Evolutionary conservation across 1,140 invertebrate species (phyloP).

Genomic region (Papilio aristodemus): DNA sequence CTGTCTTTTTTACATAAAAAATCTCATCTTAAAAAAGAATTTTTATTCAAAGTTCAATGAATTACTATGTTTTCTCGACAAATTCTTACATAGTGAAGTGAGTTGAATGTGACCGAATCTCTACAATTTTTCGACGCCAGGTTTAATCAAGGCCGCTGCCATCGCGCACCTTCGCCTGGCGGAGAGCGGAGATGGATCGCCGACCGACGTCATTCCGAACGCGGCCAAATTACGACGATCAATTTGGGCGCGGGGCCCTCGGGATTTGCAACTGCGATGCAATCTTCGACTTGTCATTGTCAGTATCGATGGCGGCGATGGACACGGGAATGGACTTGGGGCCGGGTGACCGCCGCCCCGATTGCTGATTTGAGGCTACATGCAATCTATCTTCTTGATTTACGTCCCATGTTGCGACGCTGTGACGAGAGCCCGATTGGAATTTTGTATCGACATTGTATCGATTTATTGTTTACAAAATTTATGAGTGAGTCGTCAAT

Average conservation of each 20-base stretch:
- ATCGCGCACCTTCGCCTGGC: slow-evolving; percentile 1
- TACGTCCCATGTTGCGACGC: slow-evolving; percentile 9
- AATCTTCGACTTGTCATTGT: slow-evolving; percentile 75
- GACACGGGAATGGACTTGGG: slow-evolving; percentile 50
- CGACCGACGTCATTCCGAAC: slow-evolving; percentile 47
- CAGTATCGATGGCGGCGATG: slow-evolving; percentile 43
- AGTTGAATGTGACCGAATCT: not conserved
- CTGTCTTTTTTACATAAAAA: too few relatives aligned
- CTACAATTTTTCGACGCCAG: slow-evolving; percentile 17
- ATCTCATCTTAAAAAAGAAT: too few relatives aligned
- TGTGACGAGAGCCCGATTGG: slow-evolving; percentile 23
- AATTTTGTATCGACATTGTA: slow-evolving; percentile 21
- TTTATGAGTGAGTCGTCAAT: not conserved
- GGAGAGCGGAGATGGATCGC: slow-evolving; percentile 45
- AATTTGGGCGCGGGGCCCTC: slow-evolving; percentile 57
- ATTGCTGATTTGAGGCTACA: slow-evolving; percentile 46
- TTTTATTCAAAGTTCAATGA: too few relatives aligned
- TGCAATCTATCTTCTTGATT: slow-evolving; percentile 39
- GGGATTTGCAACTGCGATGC: slow-evolving; percentile 66
- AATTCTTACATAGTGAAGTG: not conserved
- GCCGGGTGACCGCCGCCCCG: slow-evolving; percentile 38
- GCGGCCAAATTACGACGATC: slow-evolving; percentile 69
- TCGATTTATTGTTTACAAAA: slow-evolving; percentile 5
- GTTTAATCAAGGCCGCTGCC: slow-evolving; percentile 3
- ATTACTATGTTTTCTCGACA: not conserved